Base-by-base conservation (phyloP, 53 echinoderm and acorn worm species). In the Paracentrotus lividus region DNA sequence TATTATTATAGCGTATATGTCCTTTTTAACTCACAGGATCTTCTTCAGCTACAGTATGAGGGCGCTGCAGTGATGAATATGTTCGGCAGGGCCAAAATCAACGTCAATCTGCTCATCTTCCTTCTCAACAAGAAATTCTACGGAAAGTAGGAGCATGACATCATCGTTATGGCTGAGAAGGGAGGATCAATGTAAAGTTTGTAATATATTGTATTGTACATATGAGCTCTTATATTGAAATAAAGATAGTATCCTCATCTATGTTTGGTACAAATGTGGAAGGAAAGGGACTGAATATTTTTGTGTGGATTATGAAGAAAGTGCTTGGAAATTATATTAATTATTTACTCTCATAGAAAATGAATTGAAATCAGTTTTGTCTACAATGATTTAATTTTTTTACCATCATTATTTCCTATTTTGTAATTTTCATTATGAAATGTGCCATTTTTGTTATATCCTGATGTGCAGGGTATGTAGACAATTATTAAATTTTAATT, bases 81-180 rank as follows among this genome's bases (percentile, higher is more conserved):
- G 97, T 98, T 98, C 88, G 94, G 94, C 94, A 81, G 98, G 93
- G 98, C 98, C 66, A 99, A 99, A 92, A 95, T 99, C 94, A 99
- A 99, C 77, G 99, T 99, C 92, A 99, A 99, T 77, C 96, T 99
- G 13, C 96, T 99, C 88, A 99, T 99, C 66, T 99, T 96, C 93
- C 93, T 99, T 47, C 94, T 99, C 49, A 99, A 99, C 93, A 97
- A 97, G 94, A 99, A 99, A 81, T 99, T 99, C 84, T 99, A 97
- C 78, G 99, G 99, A 45, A 99, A 97, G 77, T 99, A 96, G 75
- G 86, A 20, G 29, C 26, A 29, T 27, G 0, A 49, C 18, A 5
- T 18, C 12, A 40, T 72, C 40, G 21, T 40, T 18, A 0, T 10
- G 61, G 5, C 23, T 60, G 61, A n/a, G 24, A 15, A 18, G 36